Evolutionary conservation across 2,888 invertebrate species (phyloP).

Genomic region (Xestobium rufovillosum): DNA sequence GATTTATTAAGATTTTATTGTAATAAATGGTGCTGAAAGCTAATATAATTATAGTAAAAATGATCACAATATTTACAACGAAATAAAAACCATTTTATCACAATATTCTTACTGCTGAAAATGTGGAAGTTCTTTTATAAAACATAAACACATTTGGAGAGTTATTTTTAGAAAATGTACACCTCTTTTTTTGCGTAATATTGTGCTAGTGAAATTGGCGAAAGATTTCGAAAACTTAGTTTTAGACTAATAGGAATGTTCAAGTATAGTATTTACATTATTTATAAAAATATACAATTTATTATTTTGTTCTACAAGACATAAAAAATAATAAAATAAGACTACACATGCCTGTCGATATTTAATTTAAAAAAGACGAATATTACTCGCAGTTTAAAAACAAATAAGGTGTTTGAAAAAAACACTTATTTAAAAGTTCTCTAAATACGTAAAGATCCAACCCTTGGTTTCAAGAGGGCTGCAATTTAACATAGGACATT

Average conservation of each 20-base stretch:
- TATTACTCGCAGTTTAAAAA: too few relatives aligned
- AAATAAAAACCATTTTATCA: conserved; percentile 18
- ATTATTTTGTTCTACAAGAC: conserved; percentile 15
- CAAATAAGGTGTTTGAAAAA: too few relatives aligned
- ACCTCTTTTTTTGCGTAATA: background rate
- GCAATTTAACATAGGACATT: too few relatives aligned
- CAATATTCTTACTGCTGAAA: too few relatives aligned
- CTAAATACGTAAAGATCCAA: too few relatives aligned
- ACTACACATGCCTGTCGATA: too few relatives aligned
- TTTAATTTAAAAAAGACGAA: too few relatives aligned
- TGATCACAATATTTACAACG: conserved; percentile 19
- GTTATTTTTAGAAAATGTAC: too few relatives aligned
- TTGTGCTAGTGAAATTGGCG: conserved; percentile 7
- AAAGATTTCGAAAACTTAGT: conserved; percentile 17
- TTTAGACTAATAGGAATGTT: conserved; percentile 33
- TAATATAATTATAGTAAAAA: conserved; percentile 1
- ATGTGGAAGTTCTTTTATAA: too few relatives aligned
- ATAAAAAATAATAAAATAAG: conserved; percentile 9
- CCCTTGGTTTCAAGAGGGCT: too few relatives aligned
- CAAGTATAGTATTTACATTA: conserved; percentile 35
- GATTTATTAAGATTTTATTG: conserved; percentile 27
- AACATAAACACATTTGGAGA: too few relatives aligned
- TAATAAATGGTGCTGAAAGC: background rate
- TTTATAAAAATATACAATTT: conserved; percentile 38
- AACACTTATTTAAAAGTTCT: too few relatives aligned